These are phyloP conservation scores for Elegia similella DNA, from an alignment of 2,888 invertebrate species.

Conservation along the genomic window DNA sequence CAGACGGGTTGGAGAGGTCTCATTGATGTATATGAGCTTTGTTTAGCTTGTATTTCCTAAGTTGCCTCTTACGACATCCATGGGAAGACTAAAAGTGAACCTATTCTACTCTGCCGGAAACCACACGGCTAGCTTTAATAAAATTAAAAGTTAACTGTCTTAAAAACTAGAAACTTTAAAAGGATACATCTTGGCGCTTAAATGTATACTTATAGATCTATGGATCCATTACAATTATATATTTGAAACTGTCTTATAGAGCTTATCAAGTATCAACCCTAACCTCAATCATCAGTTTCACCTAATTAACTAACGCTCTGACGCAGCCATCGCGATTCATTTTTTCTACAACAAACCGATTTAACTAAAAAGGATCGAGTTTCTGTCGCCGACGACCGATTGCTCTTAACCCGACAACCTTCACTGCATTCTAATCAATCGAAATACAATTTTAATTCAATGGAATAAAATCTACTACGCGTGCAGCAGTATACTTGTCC, in stretches of 20 bases:
- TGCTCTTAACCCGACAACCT: slow-evolving; percentile 44
- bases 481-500: slow-evolving; percentile 8
- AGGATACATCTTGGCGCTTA: no score
- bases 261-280: background rate
- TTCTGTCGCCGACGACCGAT: slow-evolving; percentile 64
- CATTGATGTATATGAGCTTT: no score
- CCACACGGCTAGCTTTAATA: no score
- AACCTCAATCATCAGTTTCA: slow-evolving; percentile 9
- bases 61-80: no score
- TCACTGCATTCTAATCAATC: slow-evolving; percentile 27
- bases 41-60: no score
- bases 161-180: no score
- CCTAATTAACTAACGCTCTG: slow-evolving; percentile 40
- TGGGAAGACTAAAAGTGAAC: no score
- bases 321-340: slow-evolving; percentile 38
- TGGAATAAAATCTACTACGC: slow-evolving; percentile 21
- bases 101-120: no score
- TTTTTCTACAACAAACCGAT: slow-evolving; percentile 61
- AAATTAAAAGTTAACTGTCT: no score
- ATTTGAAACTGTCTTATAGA: background rate
- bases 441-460: slow-evolving; percentile 38
- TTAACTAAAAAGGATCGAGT: slow-evolving; percentile 70
- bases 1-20: no score
- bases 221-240: no score
- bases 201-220: no score